A percentile compares a stretch with the other conserved stretches of the same genome.
phyloP scores from a whole-genome alignment of 2,888 invertebrate species.

The Dione vanillae region DNA sequence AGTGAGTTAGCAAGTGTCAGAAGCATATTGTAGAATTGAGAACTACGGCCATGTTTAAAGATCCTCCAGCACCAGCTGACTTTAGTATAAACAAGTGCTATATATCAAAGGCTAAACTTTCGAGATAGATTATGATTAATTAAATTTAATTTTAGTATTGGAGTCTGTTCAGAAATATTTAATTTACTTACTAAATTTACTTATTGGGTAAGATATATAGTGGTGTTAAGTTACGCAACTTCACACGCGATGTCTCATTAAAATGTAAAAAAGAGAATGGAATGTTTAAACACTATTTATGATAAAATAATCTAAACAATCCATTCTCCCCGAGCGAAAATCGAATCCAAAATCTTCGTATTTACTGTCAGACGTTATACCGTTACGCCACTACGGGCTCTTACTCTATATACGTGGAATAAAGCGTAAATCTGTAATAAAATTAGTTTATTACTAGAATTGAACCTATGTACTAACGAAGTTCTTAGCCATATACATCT shows the following conservation, averaged over 20 bases:
- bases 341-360: neutral
- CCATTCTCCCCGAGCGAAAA: neutral
- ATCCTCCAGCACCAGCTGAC: slow-evolving; percentile 48
- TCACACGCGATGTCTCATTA: too few species aligned
- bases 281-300: too few species aligned
- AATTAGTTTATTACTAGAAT: too few species aligned
- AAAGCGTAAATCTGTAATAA: too few species aligned
- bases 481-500: neutral
- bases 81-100: slow-evolving; percentile 53
- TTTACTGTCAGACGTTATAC: neutral
- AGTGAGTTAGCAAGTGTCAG: slow-evolving; percentile 29
- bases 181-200: too few species aligned
- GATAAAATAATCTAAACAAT: neutral
- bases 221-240: too few species aligned
- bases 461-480: neutral
- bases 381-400: neutral
- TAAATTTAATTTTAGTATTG: too few species aligned
- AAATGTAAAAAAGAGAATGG: too few species aligned
- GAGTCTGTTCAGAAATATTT: too few species aligned
- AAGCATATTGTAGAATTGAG: slow-evolving; percentile 28
- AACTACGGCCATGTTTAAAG: slow-evolving; percentile 41
- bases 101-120: slow-evolving; percentile 53
- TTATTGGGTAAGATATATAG: too few species aligned
- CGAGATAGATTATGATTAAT: slow-evolving; percentile 7
- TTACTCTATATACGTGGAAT: neutral